Evolutionary conservation across 2,888 invertebrate genomes (phyloP), one percentile per base, ranked within the genome.

Genomic region (Rhaphigaster nebulosa): DNA sequence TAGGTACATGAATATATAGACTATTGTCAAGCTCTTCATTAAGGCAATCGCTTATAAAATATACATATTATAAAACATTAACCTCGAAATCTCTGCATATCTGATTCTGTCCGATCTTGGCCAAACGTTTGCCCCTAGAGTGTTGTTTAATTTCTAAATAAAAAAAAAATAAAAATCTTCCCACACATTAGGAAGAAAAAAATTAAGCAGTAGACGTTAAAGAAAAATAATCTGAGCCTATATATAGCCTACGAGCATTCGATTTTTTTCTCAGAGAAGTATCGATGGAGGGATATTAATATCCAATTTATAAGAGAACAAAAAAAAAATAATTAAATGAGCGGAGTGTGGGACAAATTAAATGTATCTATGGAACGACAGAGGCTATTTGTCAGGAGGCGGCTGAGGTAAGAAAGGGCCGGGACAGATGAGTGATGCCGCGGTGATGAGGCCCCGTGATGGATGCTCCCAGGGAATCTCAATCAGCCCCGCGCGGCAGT

Each of bases 281-380:
- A 84, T 84, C 84, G 84, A 84, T 84, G 41, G 23, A 41, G 41
- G n/a, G 84, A n/a, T 84, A 84, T 84, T 84, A 84, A 84, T 84
- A 84, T 84, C 84, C 84, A 41, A 84, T 45, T 26, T 26, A 45
- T 13, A 13, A n/a, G 15, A 45, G 15, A 84, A 84, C 15, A 84
- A 84, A 76, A 70, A 65, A 76, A n/a, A 84, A 41, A 84, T 84
- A 84, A 84, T 84, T 84, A 84, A 45, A 84, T n/a, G 84, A 45
- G 84, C 13, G 26, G 45, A 45, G 84, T 50, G 84, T 18, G 84
- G 84, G 41, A 84, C 84, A 84, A 84, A 84, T 84, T 84, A 84
- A 84, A 84, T 45, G 45, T 45, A 84, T 45, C 84, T 13, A 1
- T 45, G 84, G 45, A 15, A 38, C 18, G 26, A 45, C 45, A 45